Conservation (phyloP, 2,888 invertebrate genomes). For the Steromphala cineraria region DNA sequence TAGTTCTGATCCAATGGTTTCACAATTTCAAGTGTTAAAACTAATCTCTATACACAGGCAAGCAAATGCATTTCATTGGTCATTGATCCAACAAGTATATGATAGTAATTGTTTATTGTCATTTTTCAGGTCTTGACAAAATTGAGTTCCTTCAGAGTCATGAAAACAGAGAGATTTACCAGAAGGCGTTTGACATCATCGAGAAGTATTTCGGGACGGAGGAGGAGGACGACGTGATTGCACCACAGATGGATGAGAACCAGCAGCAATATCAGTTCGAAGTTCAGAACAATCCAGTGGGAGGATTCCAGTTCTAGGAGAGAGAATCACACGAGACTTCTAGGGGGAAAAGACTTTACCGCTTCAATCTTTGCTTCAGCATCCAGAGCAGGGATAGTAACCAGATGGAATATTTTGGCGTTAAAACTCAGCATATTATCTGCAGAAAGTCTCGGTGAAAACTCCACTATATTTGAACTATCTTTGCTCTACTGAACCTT, state of each 20-base stretch:
- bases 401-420: no score
- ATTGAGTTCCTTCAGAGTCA: slow-evolving; percentile 98
- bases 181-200: slow-evolving; percentile 97
- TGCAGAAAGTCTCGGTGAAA: no score
- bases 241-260: slow-evolving; percentile 81
- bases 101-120: neutral
- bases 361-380: no score
- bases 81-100: neutral
- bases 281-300: slow-evolving; percentile 57
- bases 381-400: no score
- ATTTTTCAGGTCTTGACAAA: slow-evolving; percentile 86
- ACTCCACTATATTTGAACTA: no score
- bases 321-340: no score
- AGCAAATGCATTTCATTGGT: neutral
- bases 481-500: no score
- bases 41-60: neutral
- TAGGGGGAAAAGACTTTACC: no score
- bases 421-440: no score
- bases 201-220: slow-evolving; percentile 96
- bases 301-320: slow-evolving; percentile 63
- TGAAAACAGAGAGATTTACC: slow-evolving; percentile 96
- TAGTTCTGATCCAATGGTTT: neutral
- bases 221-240: slow-evolving; percentile 82
- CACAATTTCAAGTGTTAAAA: neutral
- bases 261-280: slow-evolving; percentile 66